These are phyloP conservation scores for Bruchidius siliquastri DNA, from an alignment of 2,888 invertebrate species.

Conservation along the genomic window DNA sequence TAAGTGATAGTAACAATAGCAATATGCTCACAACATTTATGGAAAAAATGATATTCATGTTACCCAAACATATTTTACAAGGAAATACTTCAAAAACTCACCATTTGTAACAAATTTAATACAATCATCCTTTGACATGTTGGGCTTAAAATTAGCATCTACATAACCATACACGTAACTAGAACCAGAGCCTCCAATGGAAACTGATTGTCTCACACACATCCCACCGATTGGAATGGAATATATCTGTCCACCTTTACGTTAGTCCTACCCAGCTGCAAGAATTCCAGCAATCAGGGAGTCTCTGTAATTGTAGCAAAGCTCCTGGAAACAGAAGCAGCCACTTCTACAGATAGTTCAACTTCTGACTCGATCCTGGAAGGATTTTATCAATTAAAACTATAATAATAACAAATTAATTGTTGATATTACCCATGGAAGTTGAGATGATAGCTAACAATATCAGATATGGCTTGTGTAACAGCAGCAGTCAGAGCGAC, in stretches of 20 bases:
- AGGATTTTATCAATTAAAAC: constrained; percentile 2
- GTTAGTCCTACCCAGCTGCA: constrained; percentile 95
- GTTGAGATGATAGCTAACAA: constrained; percentile 88
- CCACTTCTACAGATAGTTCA: constrained; percentile 81
- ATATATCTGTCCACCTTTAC: constrained; percentile 78
- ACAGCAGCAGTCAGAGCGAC: constrained; percentile 96
- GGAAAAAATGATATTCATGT: too few species aligned
- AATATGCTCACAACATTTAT: too few species aligned
- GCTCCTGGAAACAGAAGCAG: constrained; percentile 89
- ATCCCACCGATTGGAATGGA: constrained; percentile 74
- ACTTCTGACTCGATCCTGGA: constrained; percentile 74
- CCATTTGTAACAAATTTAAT: constrained; percentile 82
- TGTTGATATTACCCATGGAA: constrained; percentile 64
- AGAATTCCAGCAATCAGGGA: constrained; percentile 90
- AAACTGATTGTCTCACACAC: constrained; percentile 79
- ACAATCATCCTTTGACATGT: constrained; percentile 83
- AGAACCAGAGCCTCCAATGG: constrained; percentile 94
- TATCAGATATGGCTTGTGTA: constrained; percentile 95
- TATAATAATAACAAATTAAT: neutral
- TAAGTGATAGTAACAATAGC: too few species aligned
- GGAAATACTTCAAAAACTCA: constrained; percentile 42
- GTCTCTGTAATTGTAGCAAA: constrained; percentile 96
- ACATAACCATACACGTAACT: constrained; percentile 93
- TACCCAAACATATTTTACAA: too few species aligned
- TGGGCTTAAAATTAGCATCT: constrained; percentile 82